Evolutionary conservation across 2,113 vertebrate species (phyloP), one percentile per base, ranked within the genome.

Genomic region (Rhagologus leucostigma): DNA sequence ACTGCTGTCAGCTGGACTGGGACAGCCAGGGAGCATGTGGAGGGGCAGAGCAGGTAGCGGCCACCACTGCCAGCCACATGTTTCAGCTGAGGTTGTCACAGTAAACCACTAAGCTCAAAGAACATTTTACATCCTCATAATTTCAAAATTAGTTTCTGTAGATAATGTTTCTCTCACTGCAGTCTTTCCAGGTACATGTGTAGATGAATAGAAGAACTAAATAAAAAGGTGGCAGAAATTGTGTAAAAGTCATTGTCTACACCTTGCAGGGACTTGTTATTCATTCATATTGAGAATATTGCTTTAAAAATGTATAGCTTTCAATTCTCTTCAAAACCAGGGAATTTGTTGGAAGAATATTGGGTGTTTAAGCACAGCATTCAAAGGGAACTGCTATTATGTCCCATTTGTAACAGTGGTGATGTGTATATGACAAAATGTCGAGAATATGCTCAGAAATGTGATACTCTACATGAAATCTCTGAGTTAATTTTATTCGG

Each of bases 401-500:
- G 26, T 93, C 35, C 69, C 84, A 88, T 91, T 96, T 95, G 70
- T 82, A 90, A 78, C 83, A 86, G 73, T 79, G 91, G 93, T 95
- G 91, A 95, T 88, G 67, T 93, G 92, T 94, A 83, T 65, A 90
- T 86, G 95, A 97, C 68, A 94, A 93, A 69, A 91, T 79, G 91
- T 96, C 92, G 89, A 68, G 73, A 87, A 65, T 85, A 95, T 84
- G 62, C 75, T 96, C 64, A 82, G 92, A 97, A 97, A 96, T 49
- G 76, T 74, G 94, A 96, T 97, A 95, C 71, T 59, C 83, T 60
- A 53, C 82, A 49, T 76, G 84, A 78, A 94, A 93, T 87, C 82
- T 91, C 50, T 60, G 22, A 56, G 77, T 94, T 95, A 33, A 22
- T 93, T 97, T 96, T 93, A 79, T 86, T 69, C 2, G 0, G 42